phyloP scores from a whole-genome alignment of 2,113 vertebrate species.

The Nerophis ophidion region DNA sequence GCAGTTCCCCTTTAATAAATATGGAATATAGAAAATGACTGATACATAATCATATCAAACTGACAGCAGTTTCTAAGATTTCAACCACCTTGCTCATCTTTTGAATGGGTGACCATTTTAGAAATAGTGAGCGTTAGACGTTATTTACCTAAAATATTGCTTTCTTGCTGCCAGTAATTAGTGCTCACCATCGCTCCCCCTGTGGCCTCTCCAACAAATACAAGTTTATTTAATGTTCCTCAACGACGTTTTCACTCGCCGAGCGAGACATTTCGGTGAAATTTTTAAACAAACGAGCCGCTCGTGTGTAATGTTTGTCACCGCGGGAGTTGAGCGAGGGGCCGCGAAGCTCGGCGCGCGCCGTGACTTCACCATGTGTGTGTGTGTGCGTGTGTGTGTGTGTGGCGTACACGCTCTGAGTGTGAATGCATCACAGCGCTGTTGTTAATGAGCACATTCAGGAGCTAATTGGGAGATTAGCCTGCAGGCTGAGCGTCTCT shows the following conservation, averaged over 20 bases:
- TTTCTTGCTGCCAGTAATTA: no score
- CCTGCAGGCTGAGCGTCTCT: slow-evolving; percentile 45
- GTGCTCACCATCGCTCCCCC: not conserved
- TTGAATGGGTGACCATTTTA: no score
- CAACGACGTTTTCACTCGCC: not conserved
- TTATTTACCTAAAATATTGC: not conserved
- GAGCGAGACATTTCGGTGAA: slow-evolving; percentile 20
- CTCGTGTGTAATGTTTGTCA: slow-evolving; percentile 23
- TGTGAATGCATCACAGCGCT: slow-evolving; percentile 23
- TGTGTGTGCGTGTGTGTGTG: no score
- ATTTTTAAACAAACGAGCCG: slow-evolving; percentile 37
- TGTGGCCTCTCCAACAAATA: not conserved
- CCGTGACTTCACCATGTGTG: no score
- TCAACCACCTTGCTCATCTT: no score
- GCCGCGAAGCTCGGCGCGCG: slow-evolving; percentile 9
- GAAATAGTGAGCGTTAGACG: no score
- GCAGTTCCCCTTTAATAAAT: no score
- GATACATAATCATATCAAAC: no score
- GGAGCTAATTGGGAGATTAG: slow-evolving; percentile 61
- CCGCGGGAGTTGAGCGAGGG: slow-evolving; percentile 26
- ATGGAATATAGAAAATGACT: no score
- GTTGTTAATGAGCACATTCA: slow-evolving; percentile 57
- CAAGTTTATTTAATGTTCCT: not conserved
- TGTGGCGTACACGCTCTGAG: no score
- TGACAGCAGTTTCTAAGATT: no score